Conservation (phyloP, 2,113 vertebrate genomes). For the Willisornis vidua region DNA sequence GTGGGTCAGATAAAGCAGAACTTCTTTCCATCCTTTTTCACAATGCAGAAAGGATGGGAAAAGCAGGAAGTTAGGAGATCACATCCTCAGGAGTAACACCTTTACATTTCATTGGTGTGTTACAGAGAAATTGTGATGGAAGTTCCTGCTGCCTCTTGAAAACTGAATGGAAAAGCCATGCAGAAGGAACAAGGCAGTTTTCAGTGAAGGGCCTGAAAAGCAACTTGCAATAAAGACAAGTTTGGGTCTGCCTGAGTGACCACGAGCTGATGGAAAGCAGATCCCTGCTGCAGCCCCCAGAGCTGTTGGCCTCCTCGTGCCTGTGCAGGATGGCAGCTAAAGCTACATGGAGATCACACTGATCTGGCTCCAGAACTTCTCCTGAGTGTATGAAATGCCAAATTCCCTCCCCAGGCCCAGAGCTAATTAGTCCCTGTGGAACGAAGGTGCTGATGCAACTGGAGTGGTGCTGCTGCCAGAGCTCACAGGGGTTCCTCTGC, state of each 20-base stretch:
- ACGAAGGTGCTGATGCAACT: background rate
- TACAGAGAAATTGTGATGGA: background rate
- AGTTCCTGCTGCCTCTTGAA: background rate
- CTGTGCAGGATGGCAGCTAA: background rate
- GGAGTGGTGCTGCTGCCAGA: slow-evolving; percentile 19
- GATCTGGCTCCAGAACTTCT: background rate
- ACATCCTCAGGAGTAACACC: background rate
- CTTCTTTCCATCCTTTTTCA: background rate
- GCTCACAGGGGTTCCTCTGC: slow-evolving; percentile 40
- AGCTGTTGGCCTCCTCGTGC: background rate
- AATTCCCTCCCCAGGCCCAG: background rate
- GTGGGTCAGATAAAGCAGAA: background rate
- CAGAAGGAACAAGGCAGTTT: background rate
- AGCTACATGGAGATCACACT: background rate
- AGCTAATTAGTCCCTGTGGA: background rate
- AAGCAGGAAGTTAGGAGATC: background rate
- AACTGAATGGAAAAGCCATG: background rate
- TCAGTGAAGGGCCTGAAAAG: background rate
- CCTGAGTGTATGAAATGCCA: background rate
- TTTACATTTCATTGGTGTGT: background rate
- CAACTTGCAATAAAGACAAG: background rate
- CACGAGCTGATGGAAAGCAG: background rate
- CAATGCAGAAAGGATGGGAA: background rate
- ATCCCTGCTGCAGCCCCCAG: background rate
- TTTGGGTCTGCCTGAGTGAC: background rate